Base-by-base conservation (phyloP, 2,888 invertebrate species). In the Dryococelus australis region DNA sequence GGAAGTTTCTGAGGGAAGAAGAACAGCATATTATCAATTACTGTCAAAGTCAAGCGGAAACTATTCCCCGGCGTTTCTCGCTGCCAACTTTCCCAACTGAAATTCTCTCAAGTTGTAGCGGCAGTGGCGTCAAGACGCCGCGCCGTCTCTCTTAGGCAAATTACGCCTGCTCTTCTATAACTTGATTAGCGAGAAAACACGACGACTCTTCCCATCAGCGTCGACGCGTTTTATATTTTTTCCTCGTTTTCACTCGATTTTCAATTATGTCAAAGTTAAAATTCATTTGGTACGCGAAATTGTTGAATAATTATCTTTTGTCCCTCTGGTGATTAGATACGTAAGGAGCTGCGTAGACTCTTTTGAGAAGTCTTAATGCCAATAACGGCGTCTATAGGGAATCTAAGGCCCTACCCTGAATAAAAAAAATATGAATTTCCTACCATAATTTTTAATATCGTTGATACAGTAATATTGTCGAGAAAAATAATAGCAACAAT, bases 111-210 rank as follows among this genome's bases (percentile, higher is more conserved):
- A 65, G 65, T 65, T 65, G 8, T 24, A 9, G 47, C 16, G 47
- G 65, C 65, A 65, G 20, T 65, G 65, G 65, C 65, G 65, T 65
- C 65, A 65, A 65, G 65, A 65, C 65, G 65, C 24, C 65, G 65
- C 65, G 65, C 24, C 65, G 65, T 65, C 65, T 65, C 65, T 24
- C 13, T 65, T 65, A 65, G 24, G 65, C n/a, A 65, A 65, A 65
- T 65, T 65, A 65, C 65, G 65, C 65, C 65, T 65, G 65, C 65
- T 65, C 65, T 65, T 65, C 65, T 9, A 24, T 65, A 65, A 65
- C 65, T 65, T 65, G 65, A 65, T 65, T 65, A 65, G 65, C 2
- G n/a, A 65, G 65, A 65, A 65, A 65, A 65, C 65, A 65, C n/a
- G 65, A 20, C 20, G 65, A 24, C 65, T 65, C 65, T 65, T 65